Evolutionary conservation across 2,113 vertebrate genomes (phyloP), one percentile per base, ranked within the genome.

Genomic region (Seriola quinqueradiata): DNA sequence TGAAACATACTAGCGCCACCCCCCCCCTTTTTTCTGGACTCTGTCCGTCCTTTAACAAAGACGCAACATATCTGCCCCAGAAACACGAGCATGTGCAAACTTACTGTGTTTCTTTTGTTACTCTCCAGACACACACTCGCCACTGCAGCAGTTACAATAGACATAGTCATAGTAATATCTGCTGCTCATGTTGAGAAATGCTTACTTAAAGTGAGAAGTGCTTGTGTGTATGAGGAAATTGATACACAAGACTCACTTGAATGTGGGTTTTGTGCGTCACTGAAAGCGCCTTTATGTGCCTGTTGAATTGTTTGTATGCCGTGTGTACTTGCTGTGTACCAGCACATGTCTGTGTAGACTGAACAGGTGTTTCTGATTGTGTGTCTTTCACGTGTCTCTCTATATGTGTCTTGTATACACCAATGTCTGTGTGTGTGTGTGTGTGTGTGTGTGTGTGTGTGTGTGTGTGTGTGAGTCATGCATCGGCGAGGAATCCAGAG

Each of bases 21-120:
- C 25, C 25, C 25, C 25, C 25, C 28, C 28, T 2, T 2, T 2
- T 28, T 28, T 52, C 71, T 36, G 13, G 0, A 76, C 79, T 86
- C 76, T 77, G 71, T 83, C 70, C 42, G 16, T 79, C 60, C 55
- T 81, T 75, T 81, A 87, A 87, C 81, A 89, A 90, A 89, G 69
- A 79, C 63, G 82, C 28, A 38, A 58, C 28, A 48, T 48, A 28
- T 70, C 78, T 19, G 58, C 46, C 59, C 38, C 34, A 71, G 73
- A 84, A 88, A 81, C 69, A 63, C 40, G 67, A 86, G 87, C 50
- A 34, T 28, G 32, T 16, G 32, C 54, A 38, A 17, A 42, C 70
- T 67, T 44, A 38, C 60, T 65, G 59, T 55, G 34, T 77, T 23
- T 70, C 72, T 75, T 64, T 87, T 86, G 75, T 84, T 63, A 73